These are phyloP conservation scores for Galemys pyrenaicus DNA, from an alignment of 2,113 vertebrate species.

Conservation along the genomic window DNA sequence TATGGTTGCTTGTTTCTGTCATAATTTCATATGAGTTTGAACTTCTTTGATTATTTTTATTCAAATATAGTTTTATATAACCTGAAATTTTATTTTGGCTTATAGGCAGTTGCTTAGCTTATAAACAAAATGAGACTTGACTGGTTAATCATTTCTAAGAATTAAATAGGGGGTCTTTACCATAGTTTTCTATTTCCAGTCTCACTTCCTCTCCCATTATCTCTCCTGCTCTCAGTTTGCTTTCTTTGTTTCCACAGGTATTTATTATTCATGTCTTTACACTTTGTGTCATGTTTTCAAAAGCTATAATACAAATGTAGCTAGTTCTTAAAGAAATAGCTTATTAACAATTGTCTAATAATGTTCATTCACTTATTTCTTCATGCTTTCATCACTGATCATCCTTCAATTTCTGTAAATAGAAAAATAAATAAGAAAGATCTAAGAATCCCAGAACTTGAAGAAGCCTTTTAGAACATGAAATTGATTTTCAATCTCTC, in stretches of 20 bases:
- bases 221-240: not conserved
- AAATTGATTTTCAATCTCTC: slow-evolving; percentile 5
- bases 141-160: not conserved
- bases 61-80: slow-evolving; percentile 1
- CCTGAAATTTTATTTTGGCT: slow-evolving; percentile 23
- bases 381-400: not conserved
- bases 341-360: not conserved
- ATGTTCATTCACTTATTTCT: not conserved
- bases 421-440: slow-evolving; percentile 16
- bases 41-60: not conserved
- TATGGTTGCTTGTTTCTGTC: not conserved
- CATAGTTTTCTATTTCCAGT: not conserved
- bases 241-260: not conserved
- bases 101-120: not conserved
- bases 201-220: not conserved
- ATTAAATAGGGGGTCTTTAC: not conserved
- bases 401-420: not conserved
- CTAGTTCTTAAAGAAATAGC: not conserved
- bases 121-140: not conserved
- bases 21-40: not conserved
- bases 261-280: not conserved
- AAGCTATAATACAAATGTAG: not conserved
- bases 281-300: not conserved
- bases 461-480: not conserved
- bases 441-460: not conserved